Evolutionary conservation across 2,113 vertebrate species (phyloP).

Genomic region (Colinus virginianus): DNA sequence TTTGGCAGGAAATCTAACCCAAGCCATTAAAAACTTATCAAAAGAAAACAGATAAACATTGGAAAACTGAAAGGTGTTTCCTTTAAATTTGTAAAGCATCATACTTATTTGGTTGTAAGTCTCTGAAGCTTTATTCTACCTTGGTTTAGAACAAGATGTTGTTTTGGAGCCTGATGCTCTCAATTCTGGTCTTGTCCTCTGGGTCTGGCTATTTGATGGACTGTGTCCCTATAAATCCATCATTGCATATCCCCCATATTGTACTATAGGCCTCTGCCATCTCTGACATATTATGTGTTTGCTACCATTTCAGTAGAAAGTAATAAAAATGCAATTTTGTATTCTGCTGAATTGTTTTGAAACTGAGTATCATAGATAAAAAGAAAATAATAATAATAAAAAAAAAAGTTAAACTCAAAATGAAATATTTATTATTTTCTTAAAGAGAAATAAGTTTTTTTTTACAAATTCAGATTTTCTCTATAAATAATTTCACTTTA

Average conservation of each 20-base stretch:
- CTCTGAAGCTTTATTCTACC: not conserved
- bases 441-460: not conserved
- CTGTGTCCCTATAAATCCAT: not conserved
- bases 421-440: not conserved
- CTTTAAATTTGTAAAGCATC: not conserved
- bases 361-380: not conserved
- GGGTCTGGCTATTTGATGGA: not conserved
- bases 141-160: not conserved
- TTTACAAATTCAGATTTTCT: not conserved
- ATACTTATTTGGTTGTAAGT: not conserved
- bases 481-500: not conserved
- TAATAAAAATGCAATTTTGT: not conserved
- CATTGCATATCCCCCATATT: not conserved
- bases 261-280: not conserved
- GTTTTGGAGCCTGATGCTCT: not conserved
- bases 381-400: not conserved
- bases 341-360: not conserved
- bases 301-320: not conserved
- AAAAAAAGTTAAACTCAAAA: not conserved
- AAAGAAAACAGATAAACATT: not conserved
- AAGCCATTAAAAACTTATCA: not conserved
- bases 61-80: not conserved
- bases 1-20: not conserved
- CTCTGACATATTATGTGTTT: rapidly evolving
- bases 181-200: not conserved